Conservation (phyloP, 2,888 invertebrate species). For the Drosophila stalkeri region DNA sequence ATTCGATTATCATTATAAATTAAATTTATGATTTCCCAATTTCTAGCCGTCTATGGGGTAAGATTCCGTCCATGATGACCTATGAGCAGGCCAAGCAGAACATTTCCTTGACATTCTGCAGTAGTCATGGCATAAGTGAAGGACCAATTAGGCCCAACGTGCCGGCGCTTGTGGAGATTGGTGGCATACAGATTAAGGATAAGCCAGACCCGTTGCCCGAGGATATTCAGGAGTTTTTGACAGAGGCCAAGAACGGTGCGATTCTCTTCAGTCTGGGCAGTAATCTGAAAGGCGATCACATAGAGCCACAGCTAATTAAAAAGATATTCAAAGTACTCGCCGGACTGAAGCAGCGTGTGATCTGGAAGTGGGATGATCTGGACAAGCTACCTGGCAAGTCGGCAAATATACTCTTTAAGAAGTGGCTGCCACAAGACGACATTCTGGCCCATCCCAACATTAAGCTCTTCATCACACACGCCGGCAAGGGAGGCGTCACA, state of each 20-base stretch:
- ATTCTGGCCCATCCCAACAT: constrained; percentile 88
- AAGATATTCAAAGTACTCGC: constrained; percentile 87
- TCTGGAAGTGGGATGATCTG: constrained; percentile 90
- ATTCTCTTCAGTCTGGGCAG: constrained; percentile 85
- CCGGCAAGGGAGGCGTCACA: constrained; percentile 88
- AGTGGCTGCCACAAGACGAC: constrained; percentile 90
- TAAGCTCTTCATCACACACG: constrained; percentile 88
- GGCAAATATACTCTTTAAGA: constrained; percentile 85
- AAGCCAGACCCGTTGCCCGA: constrained; percentile 80
- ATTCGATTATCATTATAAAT: background rate
- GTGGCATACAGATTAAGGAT: constrained; percentile 84
- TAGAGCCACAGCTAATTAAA: constrained; percentile 86
- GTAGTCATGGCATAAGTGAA: constrained; percentile 80
- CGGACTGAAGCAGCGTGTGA: constrained; percentile 87
- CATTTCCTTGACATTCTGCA: constrained; percentile 80
- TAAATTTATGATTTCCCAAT: background rate
- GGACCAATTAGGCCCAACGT: constrained; percentile 82
- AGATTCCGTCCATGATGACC: constrained; percentile 61
- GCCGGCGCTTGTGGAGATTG: constrained; percentile 82
- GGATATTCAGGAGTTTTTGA: constrained; percentile 83
- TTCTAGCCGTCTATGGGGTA: constrained; percentile 47
- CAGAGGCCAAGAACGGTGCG: constrained; percentile 84
- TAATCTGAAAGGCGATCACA: constrained; percentile 81
- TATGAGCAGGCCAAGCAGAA: constrained; percentile 74
- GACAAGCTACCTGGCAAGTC: constrained; percentile 85